Evolutionary conservation across 2,888 invertebrate genomes (phyloP).

Genomic region (Pachydiplax longipennis): DNA sequence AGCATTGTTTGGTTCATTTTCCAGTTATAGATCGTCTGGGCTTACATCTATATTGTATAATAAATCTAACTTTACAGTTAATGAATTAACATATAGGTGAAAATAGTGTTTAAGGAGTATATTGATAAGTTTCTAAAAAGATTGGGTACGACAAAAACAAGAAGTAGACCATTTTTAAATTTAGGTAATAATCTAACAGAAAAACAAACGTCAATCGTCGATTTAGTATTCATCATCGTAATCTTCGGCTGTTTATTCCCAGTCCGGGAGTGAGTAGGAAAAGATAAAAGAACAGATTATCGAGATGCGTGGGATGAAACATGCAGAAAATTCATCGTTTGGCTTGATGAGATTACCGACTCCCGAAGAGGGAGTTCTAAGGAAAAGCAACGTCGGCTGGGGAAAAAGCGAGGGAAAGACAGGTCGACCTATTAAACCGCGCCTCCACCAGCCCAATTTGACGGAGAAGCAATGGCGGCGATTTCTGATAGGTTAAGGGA

Average conservation of each 20-base stretch:
- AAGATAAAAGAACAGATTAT: background rate
- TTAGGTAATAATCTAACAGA: too few species aligned
- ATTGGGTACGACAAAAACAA: too few species aligned
- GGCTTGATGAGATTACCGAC: background rate
- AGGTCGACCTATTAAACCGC: background rate
- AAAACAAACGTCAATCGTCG: too few species aligned
- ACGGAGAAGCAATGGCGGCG: background rate
- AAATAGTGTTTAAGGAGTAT: too few species aligned
- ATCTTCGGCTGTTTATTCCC: background rate
- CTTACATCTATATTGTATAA: too few species aligned
- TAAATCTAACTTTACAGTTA: too few species aligned
- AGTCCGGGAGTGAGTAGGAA: background rate
- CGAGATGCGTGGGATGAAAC: background rate
- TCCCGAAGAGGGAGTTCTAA: background rate
- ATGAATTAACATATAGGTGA: too few species aligned
- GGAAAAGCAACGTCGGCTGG: background rate
- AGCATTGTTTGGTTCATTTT: too few species aligned
- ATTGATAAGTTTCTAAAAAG: too few species aligned
- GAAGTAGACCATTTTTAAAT: too few species aligned
- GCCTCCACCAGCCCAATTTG: background rate
- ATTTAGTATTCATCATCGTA: background rate
- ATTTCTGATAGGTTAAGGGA: background rate
- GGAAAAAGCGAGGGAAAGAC: background rate
- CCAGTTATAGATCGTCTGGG: too few species aligned
- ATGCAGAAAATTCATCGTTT: background rate